phyloP scores from a whole-genome alignment of 2,888 invertebrate species.

The Drosophila cognata region DNA sequence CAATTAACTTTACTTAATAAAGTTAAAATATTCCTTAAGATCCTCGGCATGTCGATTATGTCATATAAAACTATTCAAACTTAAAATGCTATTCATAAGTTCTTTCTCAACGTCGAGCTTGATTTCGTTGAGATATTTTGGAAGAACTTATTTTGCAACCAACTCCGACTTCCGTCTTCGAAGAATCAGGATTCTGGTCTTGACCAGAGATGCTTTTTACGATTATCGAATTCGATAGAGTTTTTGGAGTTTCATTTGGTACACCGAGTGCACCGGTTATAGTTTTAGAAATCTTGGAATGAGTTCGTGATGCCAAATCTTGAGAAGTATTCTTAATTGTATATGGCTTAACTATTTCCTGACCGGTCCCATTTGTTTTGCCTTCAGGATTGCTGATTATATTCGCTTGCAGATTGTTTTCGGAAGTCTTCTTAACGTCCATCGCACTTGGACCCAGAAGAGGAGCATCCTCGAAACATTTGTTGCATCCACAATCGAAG shows the following conservation, averaged over 20 bases:
- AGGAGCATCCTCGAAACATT: constrained; percentile 4
- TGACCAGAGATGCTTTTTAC: neutral
- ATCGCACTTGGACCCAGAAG: neutral
- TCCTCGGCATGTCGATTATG: neutral
- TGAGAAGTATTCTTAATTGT: neutral
- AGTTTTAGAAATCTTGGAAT: neutral
- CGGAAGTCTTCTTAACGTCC: neutral
- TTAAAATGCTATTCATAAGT: neutral
- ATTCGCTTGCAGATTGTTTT: neutral
- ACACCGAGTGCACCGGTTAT: neutral
- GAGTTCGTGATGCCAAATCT: neutral
- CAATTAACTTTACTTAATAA: neutral
- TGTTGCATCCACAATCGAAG: constrained; percentile 32
- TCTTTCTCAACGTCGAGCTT: neutral
- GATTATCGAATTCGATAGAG: neutral
- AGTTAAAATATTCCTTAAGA: neutral
- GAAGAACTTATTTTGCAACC: neutral
- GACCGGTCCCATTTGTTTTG: neutral
- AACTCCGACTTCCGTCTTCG: neutral
- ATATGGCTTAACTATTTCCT: neutral
- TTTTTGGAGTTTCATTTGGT: neutral
- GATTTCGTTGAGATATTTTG: neutral
- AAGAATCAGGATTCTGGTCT: neutral
- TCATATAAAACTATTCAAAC: neutral
- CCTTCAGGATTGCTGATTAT: neutral